Evolutionary conservation across 2,888 invertebrate genomes (phyloP).

Genomic region (Ischnus inquisitorius): DNA sequence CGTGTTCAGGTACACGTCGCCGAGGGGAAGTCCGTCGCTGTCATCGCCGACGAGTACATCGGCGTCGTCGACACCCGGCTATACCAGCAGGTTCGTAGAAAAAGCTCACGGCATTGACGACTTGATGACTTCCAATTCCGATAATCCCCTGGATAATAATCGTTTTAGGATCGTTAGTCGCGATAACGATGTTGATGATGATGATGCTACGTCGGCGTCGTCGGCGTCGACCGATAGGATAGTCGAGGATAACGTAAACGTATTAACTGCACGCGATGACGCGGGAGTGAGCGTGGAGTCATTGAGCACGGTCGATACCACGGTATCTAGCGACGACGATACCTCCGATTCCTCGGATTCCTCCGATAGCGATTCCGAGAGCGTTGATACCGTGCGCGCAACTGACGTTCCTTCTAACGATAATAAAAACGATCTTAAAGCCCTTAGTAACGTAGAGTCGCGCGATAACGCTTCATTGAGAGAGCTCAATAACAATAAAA

Average conservation of each 20-base stretch:
- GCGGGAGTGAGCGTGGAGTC: constrained; percentile 49
- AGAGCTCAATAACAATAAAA: constrained; percentile 54
- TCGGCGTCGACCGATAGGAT: constrained; percentile 67
- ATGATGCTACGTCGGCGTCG: constrained; percentile 60
- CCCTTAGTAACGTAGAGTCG: constrained; percentile 54
- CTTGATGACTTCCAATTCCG: constrained; percentile 82
- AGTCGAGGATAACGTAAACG: constrained; percentile 65
- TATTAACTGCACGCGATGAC: constrained; percentile 60
- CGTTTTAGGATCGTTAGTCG: constrained; percentile 82
- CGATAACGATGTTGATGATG: constrained; percentile 66
- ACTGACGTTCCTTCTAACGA: constrained; percentile 32
- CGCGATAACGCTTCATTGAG: constrained; percentile 38
- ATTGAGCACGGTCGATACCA: constrained; percentile 49
- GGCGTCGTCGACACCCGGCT: constrained; percentile 85
- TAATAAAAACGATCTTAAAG: constrained; percentile 48
- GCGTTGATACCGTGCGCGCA: constrained; percentile 60
- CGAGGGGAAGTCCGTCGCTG: constrained; percentile 84
- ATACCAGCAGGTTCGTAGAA: constrained; percentile 89
- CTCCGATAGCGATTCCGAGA: constrained; percentile 67
- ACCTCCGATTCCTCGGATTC: constrained; percentile 65
- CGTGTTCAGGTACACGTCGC: constrained; percentile 82
- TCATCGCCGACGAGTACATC: constrained; percentile 77
- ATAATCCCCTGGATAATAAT: constrained; percentile 83
- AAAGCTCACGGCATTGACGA: constrained; percentile 80
- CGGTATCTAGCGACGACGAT: constrained; percentile 67